A percentile compares a stretch with the other conserved stretches of the same genome.
These are phyloP conservation scores for Sebastes diploproa DNA, from an alignment of 2,797 vertebrate species.

Conservation along the genomic window DNA sequence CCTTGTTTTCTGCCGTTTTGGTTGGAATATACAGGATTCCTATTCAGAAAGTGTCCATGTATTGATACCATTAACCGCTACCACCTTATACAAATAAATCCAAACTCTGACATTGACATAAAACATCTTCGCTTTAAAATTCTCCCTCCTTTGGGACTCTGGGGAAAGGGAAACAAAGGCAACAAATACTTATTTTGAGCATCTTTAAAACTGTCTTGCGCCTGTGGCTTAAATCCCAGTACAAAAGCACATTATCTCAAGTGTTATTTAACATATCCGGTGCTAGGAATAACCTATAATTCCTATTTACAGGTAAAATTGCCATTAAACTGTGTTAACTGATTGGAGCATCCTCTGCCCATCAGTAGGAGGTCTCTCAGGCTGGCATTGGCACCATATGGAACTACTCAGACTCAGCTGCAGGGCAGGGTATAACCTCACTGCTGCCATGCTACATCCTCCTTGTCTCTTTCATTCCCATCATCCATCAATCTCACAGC, in stretches of 20 bases:
- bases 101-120: not conserved
- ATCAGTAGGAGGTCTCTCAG: slow-evolving; percentile 8
- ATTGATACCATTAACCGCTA: not conserved
- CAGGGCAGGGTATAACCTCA: slow-evolving; percentile 40
- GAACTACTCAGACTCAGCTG: slow-evolving; percentile 43
- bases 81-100: not conserved
- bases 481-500: slow-evolving; percentile 55
- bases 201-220: not conserved
- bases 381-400: slow-evolving; percentile 36
- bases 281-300: not conserved
- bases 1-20: not conserved
- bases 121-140: not conserved
- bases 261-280: not conserved
- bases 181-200: not conserved
- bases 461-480: slow-evolving; percentile 61
- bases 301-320: not conserved
- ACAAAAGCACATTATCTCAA: not conserved
- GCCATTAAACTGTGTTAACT: not conserved
- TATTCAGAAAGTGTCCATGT: not conserved
- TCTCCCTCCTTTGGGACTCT: not conserved
- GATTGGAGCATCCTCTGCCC: slow-evolving; percentile 2
- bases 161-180: not conserved
- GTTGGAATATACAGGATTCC: not conserved
- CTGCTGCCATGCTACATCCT: slow-evolving; percentile 34
- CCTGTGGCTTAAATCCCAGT: not conserved